phyloP scores from a whole-genome alignment of 1,140 invertebrate species.

The Notospermus geniculatus region DNA sequence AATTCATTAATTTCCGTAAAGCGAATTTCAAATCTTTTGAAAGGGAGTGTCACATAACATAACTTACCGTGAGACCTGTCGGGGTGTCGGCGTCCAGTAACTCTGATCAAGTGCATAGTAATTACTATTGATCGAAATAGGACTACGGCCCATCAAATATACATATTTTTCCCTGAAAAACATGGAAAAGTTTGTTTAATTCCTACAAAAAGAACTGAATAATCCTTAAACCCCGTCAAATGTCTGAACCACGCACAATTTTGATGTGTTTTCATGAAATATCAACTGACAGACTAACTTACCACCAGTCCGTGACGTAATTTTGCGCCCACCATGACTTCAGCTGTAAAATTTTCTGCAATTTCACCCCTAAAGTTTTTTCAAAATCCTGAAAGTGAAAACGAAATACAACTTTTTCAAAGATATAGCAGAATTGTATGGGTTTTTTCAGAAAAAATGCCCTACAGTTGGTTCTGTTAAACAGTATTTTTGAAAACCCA shows the following conservation, averaged over 20 bases:
- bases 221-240: no score
- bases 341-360: conserved; percentile 56
- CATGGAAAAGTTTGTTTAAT: no score
- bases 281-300: no score
- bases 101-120: conserved; percentile 83
- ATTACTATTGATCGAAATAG: conserved; percentile 96
- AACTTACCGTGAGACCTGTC: conserved; percentile 47
- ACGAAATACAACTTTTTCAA: conserved; percentile 5
- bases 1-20: background rate
- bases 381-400: conserved; percentile 51
- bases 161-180: conserved; percentile 94
- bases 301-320: conserved; percentile 62
- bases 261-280: no score
- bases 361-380: conserved; percentile 51
- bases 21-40: conserved; percentile 5
- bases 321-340: conserved; percentile 61
- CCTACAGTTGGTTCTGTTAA: no score
- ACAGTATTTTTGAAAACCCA: no score
- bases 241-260: no score
- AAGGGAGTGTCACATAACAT: background rate
- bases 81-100: conserved; percentile 54
- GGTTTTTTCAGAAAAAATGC: no score
- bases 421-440: no score
- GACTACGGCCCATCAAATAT: conserved; percentile 86
- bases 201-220: no score